Evolutionary conservation across 2,797 vertebrate genomes (phyloP).

Genomic region (Chaetodon trifasciatus): DNA sequence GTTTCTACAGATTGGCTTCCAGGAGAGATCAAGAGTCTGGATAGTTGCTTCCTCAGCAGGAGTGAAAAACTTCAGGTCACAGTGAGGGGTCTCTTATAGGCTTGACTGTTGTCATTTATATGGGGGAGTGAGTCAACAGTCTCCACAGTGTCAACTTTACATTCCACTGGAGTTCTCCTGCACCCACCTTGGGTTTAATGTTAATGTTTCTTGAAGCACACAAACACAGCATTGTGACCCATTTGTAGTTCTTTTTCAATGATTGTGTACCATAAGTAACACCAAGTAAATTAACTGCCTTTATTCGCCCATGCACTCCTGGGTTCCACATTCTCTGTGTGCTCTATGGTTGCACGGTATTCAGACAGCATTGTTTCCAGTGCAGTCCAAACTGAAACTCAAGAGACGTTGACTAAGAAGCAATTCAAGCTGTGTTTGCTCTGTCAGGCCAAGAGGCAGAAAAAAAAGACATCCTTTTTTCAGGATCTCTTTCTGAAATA

Average conservation of each 20-base stretch:
- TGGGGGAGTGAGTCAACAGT: conserved; percentile 70
- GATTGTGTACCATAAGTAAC: not conserved
- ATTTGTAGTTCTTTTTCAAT: not conserved
- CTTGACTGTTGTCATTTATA: conserved; percentile 63
- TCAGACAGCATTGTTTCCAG: conserved; percentile 35
- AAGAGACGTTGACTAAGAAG: conserved; percentile 28
- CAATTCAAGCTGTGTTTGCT: conserved; percentile 17
- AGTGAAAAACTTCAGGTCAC: conserved; percentile 46
- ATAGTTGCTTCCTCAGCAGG: conserved; percentile 39
- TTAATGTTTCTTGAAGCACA: conserved; percentile 17
- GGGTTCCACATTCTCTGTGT: conserved; percentile 46
- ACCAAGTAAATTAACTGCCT: not conserved
- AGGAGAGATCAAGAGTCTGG: conserved; percentile 22
- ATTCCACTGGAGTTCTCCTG: conserved; percentile 50
- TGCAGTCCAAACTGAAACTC: conserved; percentile 34
- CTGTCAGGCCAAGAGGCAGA: not conserved
- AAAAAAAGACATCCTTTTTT: not conserved
- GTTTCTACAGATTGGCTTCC: conserved; percentile 32
- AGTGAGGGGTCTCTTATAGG: conserved; percentile 63
- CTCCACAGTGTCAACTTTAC: conserved; percentile 61
- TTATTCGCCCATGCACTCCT: conserved; percentile 23
- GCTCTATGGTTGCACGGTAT: conserved; percentile 47
- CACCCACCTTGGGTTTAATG: conserved; percentile 21
- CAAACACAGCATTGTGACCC: not conserved
- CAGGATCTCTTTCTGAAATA: not conserved